phyloP scores from a whole-genome alignment of 2,113 vertebrate species.

The Capreolus pygargus region DNA sequence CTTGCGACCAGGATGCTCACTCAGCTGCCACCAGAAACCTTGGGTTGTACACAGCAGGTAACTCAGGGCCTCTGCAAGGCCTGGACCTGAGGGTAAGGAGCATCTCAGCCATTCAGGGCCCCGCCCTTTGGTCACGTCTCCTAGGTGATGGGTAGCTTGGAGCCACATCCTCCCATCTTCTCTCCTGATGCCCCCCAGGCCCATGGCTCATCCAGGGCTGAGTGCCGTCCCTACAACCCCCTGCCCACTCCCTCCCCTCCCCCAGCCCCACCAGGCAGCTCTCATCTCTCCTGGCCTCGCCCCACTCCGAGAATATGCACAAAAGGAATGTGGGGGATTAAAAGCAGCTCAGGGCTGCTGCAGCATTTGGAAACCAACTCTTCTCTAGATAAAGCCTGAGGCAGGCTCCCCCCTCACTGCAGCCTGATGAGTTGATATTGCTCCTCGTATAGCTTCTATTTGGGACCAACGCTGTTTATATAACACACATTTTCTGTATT shows the following conservation, averaged over 20 bases:
- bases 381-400: background rate
- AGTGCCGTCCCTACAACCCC: rapidly evolving
- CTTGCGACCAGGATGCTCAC: background rate
- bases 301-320: background rate
- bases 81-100: no score
- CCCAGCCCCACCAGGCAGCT: rapidly evolving
- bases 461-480: slow-evolving; percentile 60
- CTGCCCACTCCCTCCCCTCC: rapidly evolving
- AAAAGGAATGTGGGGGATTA: background rate
- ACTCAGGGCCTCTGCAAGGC: background rate
- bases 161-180: background rate
- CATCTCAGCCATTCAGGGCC: background rate
- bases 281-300: background rate
- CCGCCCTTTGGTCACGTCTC: background rate
- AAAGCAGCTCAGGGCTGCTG: background rate
- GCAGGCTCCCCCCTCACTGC: background rate
- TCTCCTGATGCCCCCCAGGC: background rate
- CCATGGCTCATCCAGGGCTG: background rate
- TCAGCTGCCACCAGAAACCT: background rate
- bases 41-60: no score
- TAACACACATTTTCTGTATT: slow-evolving; percentile 62
- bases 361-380: background rate
- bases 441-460: slow-evolving; percentile 55
- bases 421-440: slow-evolving; percentile 57
- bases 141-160: rapidly evolving